A percentile compares a stretch with the other conserved stretches of the same genome.
Evolutionary conservation across 1,140 invertebrate species (phyloP).

Genomic region (Philopotamus ludificatus): DNA sequence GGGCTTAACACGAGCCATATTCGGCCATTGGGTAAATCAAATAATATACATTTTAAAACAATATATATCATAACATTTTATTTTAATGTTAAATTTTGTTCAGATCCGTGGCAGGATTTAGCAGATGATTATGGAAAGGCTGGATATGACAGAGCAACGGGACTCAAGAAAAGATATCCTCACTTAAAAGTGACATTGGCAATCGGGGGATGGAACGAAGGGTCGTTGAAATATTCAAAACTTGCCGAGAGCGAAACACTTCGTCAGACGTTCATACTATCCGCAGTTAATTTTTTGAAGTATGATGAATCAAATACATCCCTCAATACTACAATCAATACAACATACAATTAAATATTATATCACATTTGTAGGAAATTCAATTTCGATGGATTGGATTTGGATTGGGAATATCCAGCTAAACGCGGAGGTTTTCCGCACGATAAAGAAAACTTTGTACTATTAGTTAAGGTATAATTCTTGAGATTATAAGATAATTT

Average conservation of each 20-base stretch:
- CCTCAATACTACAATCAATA: not conserved
- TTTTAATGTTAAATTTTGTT: conserved; percentile 21
- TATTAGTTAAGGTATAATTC: conserved; percentile 64
- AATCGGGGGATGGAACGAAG: conserved; percentile 89
- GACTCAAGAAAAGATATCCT: conserved; percentile 67
- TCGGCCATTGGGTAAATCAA: conserved; percentile 58
- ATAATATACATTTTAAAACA: not conserved
- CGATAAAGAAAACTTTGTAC: conserved; percentile 77
- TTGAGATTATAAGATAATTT: not conserved
- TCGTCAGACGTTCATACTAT: conserved; percentile 65
- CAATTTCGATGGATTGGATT: conserved; percentile 79
- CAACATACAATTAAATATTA: not conserved
- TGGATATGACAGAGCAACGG: conserved; percentile 68
- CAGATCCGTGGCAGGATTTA: conserved; percentile 75
- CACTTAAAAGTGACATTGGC: conserved; percentile 75
- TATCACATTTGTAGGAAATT: conserved; percentile 58
- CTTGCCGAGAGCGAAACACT: conserved; percentile 62
- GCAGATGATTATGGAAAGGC: conserved; percentile 72
- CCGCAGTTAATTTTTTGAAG: conserved; percentile 63
- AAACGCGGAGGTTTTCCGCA: conserved; percentile 67
- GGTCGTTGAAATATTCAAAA: conserved; percentile 74
- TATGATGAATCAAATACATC: conserved; percentile 44
- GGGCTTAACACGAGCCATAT: conserved; percentile 73
- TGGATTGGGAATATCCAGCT: conserved; percentile 84
- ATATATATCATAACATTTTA: conserved; percentile 1